phyloP scores from a whole-genome alignment of 2,888 invertebrate species.

The Dynastes maya region DNA sequence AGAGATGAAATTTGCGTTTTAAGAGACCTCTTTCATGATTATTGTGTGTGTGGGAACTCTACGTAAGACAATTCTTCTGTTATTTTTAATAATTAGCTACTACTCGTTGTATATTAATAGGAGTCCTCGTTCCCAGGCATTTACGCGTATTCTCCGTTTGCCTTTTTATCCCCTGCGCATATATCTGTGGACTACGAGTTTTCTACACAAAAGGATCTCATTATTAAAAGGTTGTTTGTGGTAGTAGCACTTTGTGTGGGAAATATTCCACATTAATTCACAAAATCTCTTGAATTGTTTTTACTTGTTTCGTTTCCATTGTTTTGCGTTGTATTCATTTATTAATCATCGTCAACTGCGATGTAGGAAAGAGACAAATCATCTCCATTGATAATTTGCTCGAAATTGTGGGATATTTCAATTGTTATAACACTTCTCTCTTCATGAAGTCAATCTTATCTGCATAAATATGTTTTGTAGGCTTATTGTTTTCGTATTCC shows the following conservation, averaged over 20 bases:
- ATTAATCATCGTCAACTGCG: neutral
- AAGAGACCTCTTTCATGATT: conserved; percentile 55
- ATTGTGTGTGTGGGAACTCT: conserved; percentile 63
- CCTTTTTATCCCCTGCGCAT: neutral
- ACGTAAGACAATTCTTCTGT: conserved; percentile 65
- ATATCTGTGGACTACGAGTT: neutral
- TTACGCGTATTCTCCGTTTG: neutral
- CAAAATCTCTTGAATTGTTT: conserved; percentile 23
- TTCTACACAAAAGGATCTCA: conserved; percentile 25
- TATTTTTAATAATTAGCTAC: conserved; percentile 68
- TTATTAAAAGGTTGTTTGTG: neutral
- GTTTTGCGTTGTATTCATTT: neutral
- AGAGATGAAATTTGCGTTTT: conserved; percentile 50
- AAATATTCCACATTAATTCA: conserved; percentile 44
- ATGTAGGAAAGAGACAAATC: neutral
- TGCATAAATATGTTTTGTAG: too few species aligned
- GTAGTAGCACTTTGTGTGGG: conserved; percentile 49
- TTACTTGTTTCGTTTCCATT: neutral
- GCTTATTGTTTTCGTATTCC: too few species aligned
- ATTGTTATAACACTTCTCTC: too few species aligned
- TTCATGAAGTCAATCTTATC: too few species aligned
- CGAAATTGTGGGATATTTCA: neutral
- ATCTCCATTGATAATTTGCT: conserved; percentile 19
- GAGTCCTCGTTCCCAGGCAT: conserved; percentile 68
- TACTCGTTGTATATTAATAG: conserved; percentile 70